phyloP scores from a whole-genome alignment of 2,113 vertebrate species.

The Clarias batrachus region DNA sequence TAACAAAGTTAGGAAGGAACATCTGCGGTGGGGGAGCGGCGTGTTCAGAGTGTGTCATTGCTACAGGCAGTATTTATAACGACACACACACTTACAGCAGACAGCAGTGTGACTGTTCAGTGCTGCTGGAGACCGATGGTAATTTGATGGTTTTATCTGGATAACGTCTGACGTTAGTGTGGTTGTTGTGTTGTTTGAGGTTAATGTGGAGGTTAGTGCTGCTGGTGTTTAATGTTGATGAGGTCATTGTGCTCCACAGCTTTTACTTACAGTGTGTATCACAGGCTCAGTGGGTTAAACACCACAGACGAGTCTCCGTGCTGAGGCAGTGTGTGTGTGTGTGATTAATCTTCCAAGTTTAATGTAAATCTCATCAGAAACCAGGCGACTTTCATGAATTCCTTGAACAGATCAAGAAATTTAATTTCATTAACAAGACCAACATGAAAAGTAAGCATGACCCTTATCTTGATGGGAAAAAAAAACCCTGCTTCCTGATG shows the following conservation, averaged over 20 bases:
- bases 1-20: neutral
- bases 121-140: too few relatives aligned
- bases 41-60: neutral
- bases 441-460: neutral
- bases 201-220: neutral
- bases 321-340: neutral
- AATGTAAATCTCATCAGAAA: neutral
- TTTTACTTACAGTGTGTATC: neutral
- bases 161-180: neutral
- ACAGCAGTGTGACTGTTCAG: neutral
- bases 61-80: neutral
- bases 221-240: neutral
- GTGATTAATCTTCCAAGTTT: too few relatives aligned
- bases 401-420: neutral
- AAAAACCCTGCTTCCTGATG: neutral
- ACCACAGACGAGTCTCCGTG: neutral
- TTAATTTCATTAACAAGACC: neutral
- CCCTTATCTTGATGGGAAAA: neutral
- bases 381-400: neutral
- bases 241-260: neutral
- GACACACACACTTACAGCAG: neutral
- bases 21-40: neutral
- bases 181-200: too few relatives aligned
- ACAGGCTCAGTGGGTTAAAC: neutral
- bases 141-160: neutral